Conservation (phyloP, 2,797 vertebrate species). For the Arctocebus calabarensis region DNA sequence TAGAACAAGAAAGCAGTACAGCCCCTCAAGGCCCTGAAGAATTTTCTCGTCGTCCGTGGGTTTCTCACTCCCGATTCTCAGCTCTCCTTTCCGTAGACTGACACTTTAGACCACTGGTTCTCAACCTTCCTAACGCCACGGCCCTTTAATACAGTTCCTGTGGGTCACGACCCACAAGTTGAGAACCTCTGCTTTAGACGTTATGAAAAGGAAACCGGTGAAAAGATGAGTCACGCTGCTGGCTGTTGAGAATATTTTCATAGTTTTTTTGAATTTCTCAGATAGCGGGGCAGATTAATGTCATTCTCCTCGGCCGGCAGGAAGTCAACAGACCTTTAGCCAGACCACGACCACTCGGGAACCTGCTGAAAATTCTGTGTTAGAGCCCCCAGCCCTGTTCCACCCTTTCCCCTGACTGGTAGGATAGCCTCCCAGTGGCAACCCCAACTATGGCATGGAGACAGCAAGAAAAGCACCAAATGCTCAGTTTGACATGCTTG, state of each 20-base stretch:
- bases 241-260: not conserved
- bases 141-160: no score
- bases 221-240: not conserved
- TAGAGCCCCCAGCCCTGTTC: rapidly evolving
- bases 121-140: no score
- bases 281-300: not conserved
- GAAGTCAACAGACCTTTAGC: not conserved
- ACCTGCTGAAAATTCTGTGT: rapidly evolving
- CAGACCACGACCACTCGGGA: rapidly evolving
- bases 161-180: no score
- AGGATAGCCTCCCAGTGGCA: rapidly evolving
- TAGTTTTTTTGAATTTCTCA: not conserved
- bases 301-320: not conserved
- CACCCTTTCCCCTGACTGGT: not conserved
- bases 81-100: not conserved
- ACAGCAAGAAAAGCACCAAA: not conserved
- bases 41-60: rapidly evolving
- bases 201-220: not conserved
- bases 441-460: no score
- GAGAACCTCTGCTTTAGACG: no score
- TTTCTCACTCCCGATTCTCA: not conserved
- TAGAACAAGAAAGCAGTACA: not conserved
- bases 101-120: no score
- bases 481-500: not conserved
- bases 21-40: not conserved